Evolutionary conservation across 2,113 vertebrate species (phyloP), one percentile per base, ranked within the genome.

Genomic region (Vireo altiloquus): DNA sequence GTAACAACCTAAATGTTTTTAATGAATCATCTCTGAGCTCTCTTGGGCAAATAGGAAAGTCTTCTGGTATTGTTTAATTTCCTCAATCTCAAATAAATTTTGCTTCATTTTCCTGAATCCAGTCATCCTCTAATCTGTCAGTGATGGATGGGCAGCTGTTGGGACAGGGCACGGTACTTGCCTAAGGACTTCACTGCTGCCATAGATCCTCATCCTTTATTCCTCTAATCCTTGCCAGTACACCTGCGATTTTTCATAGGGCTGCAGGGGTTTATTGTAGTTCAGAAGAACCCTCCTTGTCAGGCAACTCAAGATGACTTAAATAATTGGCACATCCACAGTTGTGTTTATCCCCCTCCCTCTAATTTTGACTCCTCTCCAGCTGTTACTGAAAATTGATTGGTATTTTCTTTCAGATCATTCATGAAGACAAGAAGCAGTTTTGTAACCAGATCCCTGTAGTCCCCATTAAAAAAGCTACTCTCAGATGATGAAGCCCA

Each of bases 371-470:
- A 15, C 31, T 75, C 27, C 57, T 76, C 50, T 94, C 39, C 52
- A 82, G 23, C 61, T 59, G 33, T 85, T 90, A 85, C 30, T 2
- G 3, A 71, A 76, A 93, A 84, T 52, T 64, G 54, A 72, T 87
- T 49, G 31, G 49, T 89, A 18, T 82, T 96, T 92, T 86, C 33
- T 94, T 90, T 88, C 71, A 77, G 65, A 80, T 88, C 71, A 49
- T 28, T 77, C 53, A 64, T 64, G 76, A 91, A 85, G 49, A 60
- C 59, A 70, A 0, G 0, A 82, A 90, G 28, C 75, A 82, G 74
- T 82, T 90, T 76, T 86, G 79, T 89, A 95, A 77, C 25, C 42
- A 66, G 78, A 66, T 90, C 90, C 75, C 42, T 52, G 24, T 70
- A 72, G 70, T 27, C 56, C n/a, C 87, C n/a, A 70, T 91, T 94